phyloP scores from a whole-genome alignment of 1,140 invertebrate genomes.

The Dufourea novaeangliae region DNA sequence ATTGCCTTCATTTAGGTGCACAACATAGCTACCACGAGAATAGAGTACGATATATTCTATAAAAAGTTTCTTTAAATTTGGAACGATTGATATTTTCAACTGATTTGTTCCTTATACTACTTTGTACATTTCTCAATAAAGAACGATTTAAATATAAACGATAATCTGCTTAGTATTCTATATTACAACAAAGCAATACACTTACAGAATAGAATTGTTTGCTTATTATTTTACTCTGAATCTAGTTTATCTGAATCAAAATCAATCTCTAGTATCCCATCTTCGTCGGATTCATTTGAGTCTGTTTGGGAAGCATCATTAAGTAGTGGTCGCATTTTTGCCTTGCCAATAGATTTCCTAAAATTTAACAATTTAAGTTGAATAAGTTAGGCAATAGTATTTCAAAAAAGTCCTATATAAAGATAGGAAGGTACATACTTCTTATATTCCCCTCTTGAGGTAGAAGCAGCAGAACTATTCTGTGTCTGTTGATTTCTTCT shows the following conservation, averaged over 20 bases:
- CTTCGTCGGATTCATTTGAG: constrained; percentile 10
- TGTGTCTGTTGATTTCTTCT: constrained; percentile 3
- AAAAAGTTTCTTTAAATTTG: constrained; percentile 44
- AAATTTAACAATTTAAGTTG: not conserved
- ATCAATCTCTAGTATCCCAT: constrained; percentile 40
- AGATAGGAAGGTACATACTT: not conserved
- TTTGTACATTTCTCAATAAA: constrained; percentile 57
- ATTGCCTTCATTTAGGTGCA: constrained; percentile 43
- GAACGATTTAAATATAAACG: constrained; percentile 24
- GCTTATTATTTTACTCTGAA: constrained; percentile 24
- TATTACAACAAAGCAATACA: not conserved
- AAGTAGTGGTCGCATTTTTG: constrained; percentile 38
- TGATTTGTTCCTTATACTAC: constrained; percentile 36
- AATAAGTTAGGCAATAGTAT: not conserved
- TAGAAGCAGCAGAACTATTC: constrained; percentile 6
- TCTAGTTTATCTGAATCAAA: constrained; percentile 37
- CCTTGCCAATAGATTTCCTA: constrained; percentile 15
- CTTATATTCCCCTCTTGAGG: constrained; percentile 3
- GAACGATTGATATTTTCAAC: constrained; percentile 49
- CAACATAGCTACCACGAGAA: constrained; percentile 21
- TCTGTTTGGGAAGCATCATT: constrained; percentile 58
- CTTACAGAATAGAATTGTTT: constrained; percentile 21
- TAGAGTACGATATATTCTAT: constrained; percentile 28
- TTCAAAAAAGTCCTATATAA: not conserved
- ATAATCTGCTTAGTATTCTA: not conserved